Evolutionary conservation across 2,113 vertebrate genomes (phyloP), one percentile per base, ranked within the genome.

Genomic region (Pteruthius melanotis): DNA sequence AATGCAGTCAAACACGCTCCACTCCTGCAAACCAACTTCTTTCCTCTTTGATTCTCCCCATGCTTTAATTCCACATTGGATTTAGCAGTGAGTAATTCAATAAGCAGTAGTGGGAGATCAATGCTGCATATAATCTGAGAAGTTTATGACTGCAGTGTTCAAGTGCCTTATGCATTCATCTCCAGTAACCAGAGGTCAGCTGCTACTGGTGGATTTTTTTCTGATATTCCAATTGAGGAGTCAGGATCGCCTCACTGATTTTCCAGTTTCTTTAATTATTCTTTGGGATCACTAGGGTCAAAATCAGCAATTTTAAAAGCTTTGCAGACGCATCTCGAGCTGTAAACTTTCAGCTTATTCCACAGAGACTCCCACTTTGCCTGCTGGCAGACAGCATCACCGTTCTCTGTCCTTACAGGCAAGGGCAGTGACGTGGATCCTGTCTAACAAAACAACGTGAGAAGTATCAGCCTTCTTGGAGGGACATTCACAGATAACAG

Each of bases 181-280:
- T 90, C 85, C 26, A 64, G 27, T n/a, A 90, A 90, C 78, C 87
- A 93, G 64, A 88, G 88, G 90, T 94, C 92, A 81, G 90, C 90
- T 83, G 92, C 44, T 83, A 44, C 57, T 84, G 44, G 72, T 76
- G 68, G 31, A 7, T 11, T 52, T 71, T 91, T 81, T 68, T 50
- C 90, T 81, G 60, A 94, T 68, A 90, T 80, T 81, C 45, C 72
- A 94, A 89, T 59, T 6, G 6, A 92, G 88, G 68, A 90, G 52
- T 81, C 42, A 71, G 44, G 64, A 93, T 96, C 14, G 9, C 44
- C 56, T 82, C 59, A 83, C 42, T 66, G 35, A 54, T 52, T 92
- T 94, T 52, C 24, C 60, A 70, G 42, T 92, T 93, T 89, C 85
- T 89, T 96, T 96, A 93, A 93, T 92, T 90, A 95, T 64, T 96